Evolutionary conservation across 2,888 invertebrate genomes (phyloP).

Genomic region (Leucoma salicis): DNA sequence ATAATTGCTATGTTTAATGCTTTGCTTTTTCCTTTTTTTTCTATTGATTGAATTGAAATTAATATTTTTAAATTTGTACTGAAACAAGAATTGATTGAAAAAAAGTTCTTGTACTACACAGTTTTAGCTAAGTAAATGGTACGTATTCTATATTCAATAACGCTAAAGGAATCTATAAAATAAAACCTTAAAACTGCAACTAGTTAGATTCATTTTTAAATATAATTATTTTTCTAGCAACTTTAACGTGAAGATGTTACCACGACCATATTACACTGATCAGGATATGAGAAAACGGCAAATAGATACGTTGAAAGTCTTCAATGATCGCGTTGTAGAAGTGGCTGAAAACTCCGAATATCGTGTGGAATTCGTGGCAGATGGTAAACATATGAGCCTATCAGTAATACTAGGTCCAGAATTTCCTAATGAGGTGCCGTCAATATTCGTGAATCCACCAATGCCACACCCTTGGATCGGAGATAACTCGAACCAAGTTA

Average conservation of each 20-base stretch:
- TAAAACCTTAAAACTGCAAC: too few species aligned
- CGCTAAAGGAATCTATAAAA: too few species aligned
- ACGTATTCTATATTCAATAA: too few species aligned
- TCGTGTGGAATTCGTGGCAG: slow-evolving; percentile 85
- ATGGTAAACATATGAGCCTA: slow-evolving; percentile 84
- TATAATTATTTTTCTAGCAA: too few species aligned
- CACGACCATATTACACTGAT: slow-evolving; percentile 79
- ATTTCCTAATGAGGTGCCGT: slow-evolving; percentile 89
- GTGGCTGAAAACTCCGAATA: slow-evolving; percentile 87
- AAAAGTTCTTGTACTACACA: too few species aligned
- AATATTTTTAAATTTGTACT: too few species aligned
- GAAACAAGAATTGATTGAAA: too few species aligned
- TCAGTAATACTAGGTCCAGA: slow-evolving; percentile 85
- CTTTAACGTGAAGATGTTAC: slow-evolving; percentile 71
- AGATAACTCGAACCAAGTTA: slow-evolving; percentile 85
- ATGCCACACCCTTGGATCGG: slow-evolving; percentile 88
- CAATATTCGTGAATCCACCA: slow-evolving; percentile 84
- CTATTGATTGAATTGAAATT: too few species aligned
- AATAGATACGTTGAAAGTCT: slow-evolving; percentile 91
- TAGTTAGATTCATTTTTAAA: too few species aligned
- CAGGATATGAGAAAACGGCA: slow-evolving; percentile 85
- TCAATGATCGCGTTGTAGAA: slow-evolving; percentile 90
- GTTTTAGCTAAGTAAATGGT: too few species aligned
- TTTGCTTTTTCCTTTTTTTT: too few species aligned
- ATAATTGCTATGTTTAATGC: too few species aligned